These are phyloP conservation scores for Sebastolobus alascanus DNA, from an alignment of 2,797 vertebrate genomes.

Conservation along the genomic window DNA sequence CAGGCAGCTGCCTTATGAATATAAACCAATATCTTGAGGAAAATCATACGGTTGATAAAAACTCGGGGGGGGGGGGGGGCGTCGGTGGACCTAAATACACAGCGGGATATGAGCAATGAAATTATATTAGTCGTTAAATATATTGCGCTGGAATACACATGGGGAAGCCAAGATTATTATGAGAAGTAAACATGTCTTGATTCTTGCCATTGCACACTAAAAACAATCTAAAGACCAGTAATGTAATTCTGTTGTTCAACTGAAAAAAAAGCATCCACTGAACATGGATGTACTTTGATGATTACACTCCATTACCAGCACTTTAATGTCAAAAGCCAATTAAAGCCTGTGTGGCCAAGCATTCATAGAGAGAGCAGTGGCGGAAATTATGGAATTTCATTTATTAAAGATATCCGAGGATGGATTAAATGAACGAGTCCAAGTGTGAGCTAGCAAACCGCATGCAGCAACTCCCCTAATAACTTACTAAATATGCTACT, in stretches of 20 bases:
- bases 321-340: slow-evolving; percentile 36
- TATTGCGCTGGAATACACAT: slow-evolving; percentile 54
- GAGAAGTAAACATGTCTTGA: slow-evolving; percentile 46
- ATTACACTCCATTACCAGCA: slow-evolving; percentile 23
- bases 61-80: slow-evolving; percentile 36
- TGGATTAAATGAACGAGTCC: slow-evolving; percentile 41
- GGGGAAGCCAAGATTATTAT: slow-evolving; percentile 41
- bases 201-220: neutral
- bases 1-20: slow-evolving; percentile 65
- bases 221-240: slow-evolving; percentile 8
- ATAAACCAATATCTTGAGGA: slow-evolving; percentile 55
- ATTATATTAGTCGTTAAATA: slow-evolving; percentile 67
- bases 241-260: slow-evolving; percentile 3
- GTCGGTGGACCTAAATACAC: slow-evolving; percentile 63
- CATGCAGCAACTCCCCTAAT: slow-evolving; percentile 37
- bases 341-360: slow-evolving; percentile 28
- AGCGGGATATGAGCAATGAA: slow-evolving; percentile 61
- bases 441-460: slow-evolving; percentile 41
- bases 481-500: slow-evolving; percentile 43
- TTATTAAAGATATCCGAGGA: slow-evolving; percentile 36
- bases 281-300: slow-evolving; percentile 20
- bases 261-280: neutral
- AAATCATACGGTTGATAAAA: slow-evolving; percentile 68
- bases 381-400: slow-evolving; percentile 32
- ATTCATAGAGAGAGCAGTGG: slow-evolving; percentile 20